Base-by-base conservation (phyloP, 1,140 invertebrate genomes). In the Zelostemma sp. region DNA sequence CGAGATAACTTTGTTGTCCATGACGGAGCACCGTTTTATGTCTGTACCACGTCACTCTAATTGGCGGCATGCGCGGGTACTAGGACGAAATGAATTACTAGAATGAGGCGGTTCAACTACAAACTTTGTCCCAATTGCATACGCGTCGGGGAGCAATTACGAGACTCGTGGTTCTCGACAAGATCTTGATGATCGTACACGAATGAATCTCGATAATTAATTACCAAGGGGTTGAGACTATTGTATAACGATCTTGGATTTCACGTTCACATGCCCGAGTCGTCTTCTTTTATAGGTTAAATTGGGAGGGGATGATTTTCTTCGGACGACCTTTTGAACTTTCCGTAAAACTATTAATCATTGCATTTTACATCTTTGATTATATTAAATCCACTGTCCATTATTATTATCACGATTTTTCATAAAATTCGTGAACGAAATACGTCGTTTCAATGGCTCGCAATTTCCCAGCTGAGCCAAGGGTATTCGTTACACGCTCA, bases 141-240 rank as follows among this genome's bases (percentile, higher is more conserved):
- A 51, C 58, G 43, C 58, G 48, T 60, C 58, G 47, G 40, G 18
- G 41, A 41, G 21, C 51, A 60, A 60, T 50, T 59, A 59, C 43
- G 45, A 14, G 45, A 28, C 57, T 49, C 57, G 48, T 25, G 41
- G 11, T n/a, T 35, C 14, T 18, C 21, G 38, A 43, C 47, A 33
- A 28, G 12, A 41, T 43, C 25, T 21, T 21, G 6, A 41, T 41
- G n/a, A n/a, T 43, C 11, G 40, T 15, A 25, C 12, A 17, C 14
- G 43, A 45, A 45, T 25, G 15, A 55, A 41, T 21, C 31, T 31
- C 16, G 31, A 53, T 38, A 18, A 19, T 38, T 38, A 38, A 53
- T 38, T 16, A 40, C 18, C 49, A 17, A 38, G 17, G 16, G 16
- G 25, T 8, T 33, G 28, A 25, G n/a, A n/a, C n/a, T n/a, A n/a